Percentiles rank a stretch among this genome's conserved stretches.
phyloP scores from a whole-genome alignment of 2,113 vertebrate species.

The Onychorhynchus coronatus region DNA sequence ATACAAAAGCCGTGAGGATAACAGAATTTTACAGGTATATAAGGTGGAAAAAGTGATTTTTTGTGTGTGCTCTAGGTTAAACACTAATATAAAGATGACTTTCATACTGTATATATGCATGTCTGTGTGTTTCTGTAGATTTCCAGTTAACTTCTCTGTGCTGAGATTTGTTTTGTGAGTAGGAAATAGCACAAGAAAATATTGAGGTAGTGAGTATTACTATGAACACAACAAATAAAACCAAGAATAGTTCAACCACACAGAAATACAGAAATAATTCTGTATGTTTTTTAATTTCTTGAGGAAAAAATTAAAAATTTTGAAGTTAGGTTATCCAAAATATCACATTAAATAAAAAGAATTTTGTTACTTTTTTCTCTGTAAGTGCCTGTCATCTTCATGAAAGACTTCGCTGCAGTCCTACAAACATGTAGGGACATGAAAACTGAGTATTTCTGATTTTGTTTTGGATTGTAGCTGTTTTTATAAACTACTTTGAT shows the following conservation, averaged over 20 bases:
- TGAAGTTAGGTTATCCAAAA: not conserved
- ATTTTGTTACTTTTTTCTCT: not conserved
- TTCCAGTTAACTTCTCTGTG: not conserved
- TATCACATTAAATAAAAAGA: not conserved
- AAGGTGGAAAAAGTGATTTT: not conserved
- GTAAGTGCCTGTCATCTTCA: not conserved
- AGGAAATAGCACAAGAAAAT: not conserved
- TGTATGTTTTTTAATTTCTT: not conserved
- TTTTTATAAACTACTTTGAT: not conserved
- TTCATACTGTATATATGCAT: not conserved
- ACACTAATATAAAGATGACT: not conserved
- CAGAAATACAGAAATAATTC: not conserved
- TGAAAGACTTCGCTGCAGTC: not conserved
- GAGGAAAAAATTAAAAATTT: not conserved
- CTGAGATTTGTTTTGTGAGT: not conserved
- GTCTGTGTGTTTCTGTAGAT: not conserved
- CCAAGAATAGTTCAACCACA: not conserved
- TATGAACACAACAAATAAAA: not conserved
- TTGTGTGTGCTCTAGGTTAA: not conserved
- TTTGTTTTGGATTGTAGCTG: not conserved
- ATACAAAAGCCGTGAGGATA: not conserved
- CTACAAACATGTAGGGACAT: not conserved
- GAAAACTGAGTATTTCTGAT: not conserved
- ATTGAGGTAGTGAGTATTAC: not conserved
- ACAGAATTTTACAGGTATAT: not conserved